These are phyloP conservation scores for Melinopterus prodromus DNA, from an alignment of 2,888 invertebrate species.

Conservation along the genomic window DNA sequence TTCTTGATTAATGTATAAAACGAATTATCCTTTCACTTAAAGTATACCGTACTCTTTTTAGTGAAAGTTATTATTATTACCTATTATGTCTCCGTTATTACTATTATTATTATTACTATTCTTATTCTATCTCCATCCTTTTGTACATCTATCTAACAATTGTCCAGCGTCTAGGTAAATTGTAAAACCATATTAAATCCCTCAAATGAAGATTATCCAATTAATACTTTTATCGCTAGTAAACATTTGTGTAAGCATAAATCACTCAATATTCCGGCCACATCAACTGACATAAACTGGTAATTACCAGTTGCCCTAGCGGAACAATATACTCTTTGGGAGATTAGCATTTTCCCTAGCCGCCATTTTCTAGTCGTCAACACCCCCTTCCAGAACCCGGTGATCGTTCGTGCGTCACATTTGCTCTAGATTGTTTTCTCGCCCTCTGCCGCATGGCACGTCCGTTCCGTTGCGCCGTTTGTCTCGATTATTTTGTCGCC, in stretches of 20 bases:
- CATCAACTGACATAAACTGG: not conserved
- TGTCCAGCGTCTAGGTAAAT: too few species aligned
- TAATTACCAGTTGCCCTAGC: not conserved
- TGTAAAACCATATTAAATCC: too few species aligned
- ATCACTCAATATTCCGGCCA: not conserved
- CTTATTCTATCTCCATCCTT: too few species aligned
- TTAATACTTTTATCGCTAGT: not conserved
- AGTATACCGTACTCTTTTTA: too few species aligned
- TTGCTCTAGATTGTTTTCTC: slow-evolving; percentile 34
- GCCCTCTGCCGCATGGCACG: slow-evolving; percentile 14
- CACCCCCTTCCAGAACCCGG: not conserved
- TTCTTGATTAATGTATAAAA: too few species aligned
- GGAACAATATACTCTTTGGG: not conserved
- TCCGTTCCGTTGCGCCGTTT: slow-evolving; percentile 42
- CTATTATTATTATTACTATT: too few species aligned
- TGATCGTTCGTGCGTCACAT: slow-evolving; percentile 31
- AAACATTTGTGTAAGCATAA: not conserved
- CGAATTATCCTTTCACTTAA: too few species aligned
- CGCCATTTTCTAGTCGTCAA: not conserved
- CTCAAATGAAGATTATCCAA: not conserved
- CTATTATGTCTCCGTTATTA: too few species aligned
- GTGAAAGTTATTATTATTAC: too few species aligned
- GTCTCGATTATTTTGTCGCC: slow-evolving; percentile 47
- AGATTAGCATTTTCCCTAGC: not conserved
- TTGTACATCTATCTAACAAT: too few species aligned